Conservation (phyloP, 1,140 invertebrate species). For the Riptortus pedestris region DNA sequence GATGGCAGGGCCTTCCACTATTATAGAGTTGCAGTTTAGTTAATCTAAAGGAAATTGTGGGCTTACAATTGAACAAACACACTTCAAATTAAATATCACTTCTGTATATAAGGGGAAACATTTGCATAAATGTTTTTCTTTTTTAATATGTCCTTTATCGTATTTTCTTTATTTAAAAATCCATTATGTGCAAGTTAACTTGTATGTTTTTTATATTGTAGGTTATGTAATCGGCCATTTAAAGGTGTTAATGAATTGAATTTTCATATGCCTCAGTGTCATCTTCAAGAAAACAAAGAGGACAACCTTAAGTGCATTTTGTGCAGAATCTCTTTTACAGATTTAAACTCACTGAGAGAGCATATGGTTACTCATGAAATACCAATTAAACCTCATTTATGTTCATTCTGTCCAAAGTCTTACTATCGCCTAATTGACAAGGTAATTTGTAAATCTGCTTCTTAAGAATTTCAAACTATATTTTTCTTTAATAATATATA, state of each 20-base stretch:
- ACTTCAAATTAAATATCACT: no score
- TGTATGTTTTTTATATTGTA: background rate
- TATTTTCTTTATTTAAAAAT: background rate
- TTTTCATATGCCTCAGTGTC: conserved; percentile 6
- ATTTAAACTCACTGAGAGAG: background rate
- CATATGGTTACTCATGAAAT: background rate
- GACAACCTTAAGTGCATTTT: background rate
- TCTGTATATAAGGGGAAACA: no score
- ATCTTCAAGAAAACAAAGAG: background rate
- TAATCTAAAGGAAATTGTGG: no score
- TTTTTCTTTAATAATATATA: no score
- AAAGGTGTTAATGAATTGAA: conserved; percentile 3
- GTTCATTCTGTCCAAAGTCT: background rate
- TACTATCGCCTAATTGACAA: conserved; percentile 5
- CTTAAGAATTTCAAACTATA: no score
- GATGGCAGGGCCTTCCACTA: no score
- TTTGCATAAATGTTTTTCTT: no score
- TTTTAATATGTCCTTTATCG: background rate
- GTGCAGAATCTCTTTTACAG: background rate
- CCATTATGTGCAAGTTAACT: no score
- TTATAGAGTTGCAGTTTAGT: no score
- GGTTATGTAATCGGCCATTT: conserved; percentile 11
- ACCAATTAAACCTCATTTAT: background rate
- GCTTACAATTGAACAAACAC: no score
- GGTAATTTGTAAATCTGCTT: conserved; percentile 4